Percentiles rank a stretch among this genome's conserved stretches.
phyloP scores from a whole-genome alignment of 2,888 invertebrate genomes.

The Actias luna region DNA sequence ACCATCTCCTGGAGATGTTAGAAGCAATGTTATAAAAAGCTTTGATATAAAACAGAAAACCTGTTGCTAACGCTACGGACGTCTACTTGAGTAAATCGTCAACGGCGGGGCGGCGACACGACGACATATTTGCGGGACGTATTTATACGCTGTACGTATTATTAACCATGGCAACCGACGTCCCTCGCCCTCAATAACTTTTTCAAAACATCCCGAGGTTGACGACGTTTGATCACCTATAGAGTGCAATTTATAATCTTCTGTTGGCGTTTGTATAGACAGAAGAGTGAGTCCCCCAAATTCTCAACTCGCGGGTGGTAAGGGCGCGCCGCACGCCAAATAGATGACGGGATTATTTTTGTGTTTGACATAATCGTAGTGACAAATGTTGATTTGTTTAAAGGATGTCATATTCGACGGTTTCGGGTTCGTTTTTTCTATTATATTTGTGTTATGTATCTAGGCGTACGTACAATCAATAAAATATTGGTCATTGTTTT shows the following conservation, averaged over 20 bases:
- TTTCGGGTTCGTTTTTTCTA: constrained; percentile 49
- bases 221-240: constrained; percentile 75
- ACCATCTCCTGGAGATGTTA: constrained; percentile 39
- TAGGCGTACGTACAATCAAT: background rate
- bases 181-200: constrained; percentile 62
- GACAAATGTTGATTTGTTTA: constrained; percentile 72
- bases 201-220: constrained; percentile 69
- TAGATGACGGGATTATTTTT: constrained; percentile 81
- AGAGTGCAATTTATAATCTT: constrained; percentile 73
- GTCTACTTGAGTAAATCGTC: constrained; percentile 42
- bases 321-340: constrained; percentile 75
- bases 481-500: background rate
- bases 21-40: constrained; percentile 47
- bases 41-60: constrained; percentile 49
- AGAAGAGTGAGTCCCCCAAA: constrained; percentile 56
- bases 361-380: constrained; percentile 82
- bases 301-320: constrained; percentile 70
- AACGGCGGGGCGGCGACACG: constrained; percentile 30
- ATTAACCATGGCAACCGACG: constrained; percentile 75
- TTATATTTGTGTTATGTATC: constrained; percentile 13
- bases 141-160: constrained; percentile 56
- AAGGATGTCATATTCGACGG: constrained; percentile 68
- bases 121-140: constrained; percentile 46
- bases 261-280: constrained; percentile 56
- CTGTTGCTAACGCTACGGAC: constrained; percentile 66